Conservation (phyloP, 1,140 invertebrate genomes). For the Cotesia typhae region DNA sequence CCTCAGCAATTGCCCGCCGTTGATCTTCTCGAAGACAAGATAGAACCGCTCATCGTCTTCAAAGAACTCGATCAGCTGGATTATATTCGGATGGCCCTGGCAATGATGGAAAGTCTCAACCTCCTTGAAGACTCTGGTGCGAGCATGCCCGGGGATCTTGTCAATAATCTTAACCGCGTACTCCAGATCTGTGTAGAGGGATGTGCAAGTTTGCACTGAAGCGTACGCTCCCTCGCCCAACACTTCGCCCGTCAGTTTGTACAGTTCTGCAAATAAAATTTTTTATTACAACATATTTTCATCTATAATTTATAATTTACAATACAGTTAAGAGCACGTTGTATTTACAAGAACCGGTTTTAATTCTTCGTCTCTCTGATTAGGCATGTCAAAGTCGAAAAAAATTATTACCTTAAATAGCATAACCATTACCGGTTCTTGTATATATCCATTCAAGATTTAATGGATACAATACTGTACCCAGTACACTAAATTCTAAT, state of each 20-base stretch:
- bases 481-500: too few relatives aligned
- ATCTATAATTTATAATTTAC: not conserved
- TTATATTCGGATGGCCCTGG: constrained; percentile 95
- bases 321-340: not conserved
- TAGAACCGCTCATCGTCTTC: constrained; percentile 97
- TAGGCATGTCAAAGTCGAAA: too few relatives aligned
- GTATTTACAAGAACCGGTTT: too few relatives aligned
- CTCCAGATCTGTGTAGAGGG: constrained; percentile 89
- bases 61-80: constrained; percentile 97
- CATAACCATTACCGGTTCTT: too few relatives aligned
- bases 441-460: too few relatives aligned
- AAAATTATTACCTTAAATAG: too few relatives aligned
- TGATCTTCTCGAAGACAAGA: constrained; percentile 97
- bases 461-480: too few relatives aligned
- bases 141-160: constrained; percentile 91
- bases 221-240: constrained; percentile 96
- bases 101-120: constrained; percentile 99
- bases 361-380: too few relatives aligned
- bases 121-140: constrained; percentile 94
- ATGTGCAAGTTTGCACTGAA: constrained; percentile 92
- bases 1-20: constrained; percentile 88
- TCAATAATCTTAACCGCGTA: constrained; percentile 98
- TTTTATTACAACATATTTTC: not conserved
- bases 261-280: constrained; percentile 79
- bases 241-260: constrained; percentile 93